Evolutionary conservation across 2,888 invertebrate genomes (phyloP).

Genomic region (Drosophila maculinotata): DNA sequence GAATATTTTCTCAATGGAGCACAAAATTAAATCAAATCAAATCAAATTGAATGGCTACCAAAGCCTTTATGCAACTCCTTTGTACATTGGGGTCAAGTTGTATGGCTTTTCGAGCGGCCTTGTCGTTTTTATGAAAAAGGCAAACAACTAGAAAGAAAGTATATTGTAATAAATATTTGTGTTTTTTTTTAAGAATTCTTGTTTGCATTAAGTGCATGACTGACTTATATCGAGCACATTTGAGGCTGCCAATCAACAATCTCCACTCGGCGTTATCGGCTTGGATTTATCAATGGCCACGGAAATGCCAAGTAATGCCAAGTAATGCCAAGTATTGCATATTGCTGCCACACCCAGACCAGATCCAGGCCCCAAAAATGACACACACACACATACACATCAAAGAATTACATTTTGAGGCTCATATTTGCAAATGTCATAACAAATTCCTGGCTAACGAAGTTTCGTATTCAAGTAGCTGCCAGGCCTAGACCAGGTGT

Average conservation of each 20-base stretch:
- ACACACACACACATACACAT: constrained; percentile 12
- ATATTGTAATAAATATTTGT: constrained; percentile 1
- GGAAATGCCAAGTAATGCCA: constrained; percentile 71
- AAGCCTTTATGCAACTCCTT: constrained; percentile 8
- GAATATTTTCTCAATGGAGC: constrained; percentile 14
- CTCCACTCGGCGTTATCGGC: constrained; percentile 60
- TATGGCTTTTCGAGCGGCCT: constrained; percentile 22
- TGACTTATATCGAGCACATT: constrained; percentile 10
- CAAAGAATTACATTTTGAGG: constrained; percentile 34
- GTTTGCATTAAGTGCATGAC: constrained; percentile 9
- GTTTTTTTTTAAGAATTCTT: constrained; percentile 21
- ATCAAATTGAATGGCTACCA: constrained; percentile 5
- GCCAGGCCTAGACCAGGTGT: constrained; percentile 49
- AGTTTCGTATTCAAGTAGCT: constrained; percentile 47
- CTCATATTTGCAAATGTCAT: constrained; percentile 68
- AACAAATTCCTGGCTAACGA: constrained; percentile 67
- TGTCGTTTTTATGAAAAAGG: no score
- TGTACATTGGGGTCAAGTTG: constrained; percentile 27
- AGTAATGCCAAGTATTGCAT: no score
- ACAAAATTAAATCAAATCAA: background rate
- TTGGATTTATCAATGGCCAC: constrained; percentile 62
- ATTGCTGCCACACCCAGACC: constrained; percentile 61
- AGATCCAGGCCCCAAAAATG: constrained; percentile 35
- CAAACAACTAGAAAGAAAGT: constrained; percentile 35
- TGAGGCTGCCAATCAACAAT: constrained; percentile 68